These are phyloP conservation scores for Trissolcus japonicus DNA, from an alignment of 2,888 invertebrate genomes.

Conservation along the genomic window DNA sequence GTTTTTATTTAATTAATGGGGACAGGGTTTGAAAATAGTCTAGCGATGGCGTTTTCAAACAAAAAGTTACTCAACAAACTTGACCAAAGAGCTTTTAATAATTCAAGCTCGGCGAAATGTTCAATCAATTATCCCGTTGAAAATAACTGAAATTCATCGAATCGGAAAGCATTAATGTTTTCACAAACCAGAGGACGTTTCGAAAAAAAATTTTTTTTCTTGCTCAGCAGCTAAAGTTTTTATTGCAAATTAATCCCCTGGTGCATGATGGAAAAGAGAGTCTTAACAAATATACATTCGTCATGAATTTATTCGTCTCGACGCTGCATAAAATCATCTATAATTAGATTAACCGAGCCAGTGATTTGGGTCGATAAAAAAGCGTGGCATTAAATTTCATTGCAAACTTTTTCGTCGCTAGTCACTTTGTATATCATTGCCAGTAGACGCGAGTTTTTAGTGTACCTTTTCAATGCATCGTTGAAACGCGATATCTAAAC, in stretches of 20 bases:
- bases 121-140: constrained; percentile 33
- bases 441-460: constrained; percentile 37
- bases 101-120: constrained; percentile 30
- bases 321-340: constrained; percentile 54
- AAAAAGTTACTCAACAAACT: constrained; percentile 19
- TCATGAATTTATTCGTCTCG: constrained; percentile 54
- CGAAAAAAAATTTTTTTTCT: neutral
- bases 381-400: constrained; percentile 46
- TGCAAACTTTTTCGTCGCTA: constrained; percentile 50
- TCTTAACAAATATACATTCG: constrained; percentile 41
- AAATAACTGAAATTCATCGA: constrained; percentile 32
- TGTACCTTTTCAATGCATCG: constrained; percentile 32
- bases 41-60: neutral
- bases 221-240: neutral
- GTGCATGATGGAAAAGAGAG: constrained; percentile 5
- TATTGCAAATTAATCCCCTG: neutral
- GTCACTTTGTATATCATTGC: constrained; percentile 47
- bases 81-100: constrained; percentile 48
- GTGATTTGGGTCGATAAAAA: constrained; percentile 56
- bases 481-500: constrained; percentile 32
- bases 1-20: constrained; percentile 44
- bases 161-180: constrained; percentile 21
- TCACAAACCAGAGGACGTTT: constrained; percentile 1
- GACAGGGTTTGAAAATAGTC: constrained; percentile 31
- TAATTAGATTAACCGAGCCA: constrained; percentile 57